Percentiles rank a stretch among this genome's conserved stretches.
These are phyloP conservation scores for Chaitophorus viminalis DNA, from an alignment of 2,888 invertebrate genomes.

Conservation along the genomic window DNA sequence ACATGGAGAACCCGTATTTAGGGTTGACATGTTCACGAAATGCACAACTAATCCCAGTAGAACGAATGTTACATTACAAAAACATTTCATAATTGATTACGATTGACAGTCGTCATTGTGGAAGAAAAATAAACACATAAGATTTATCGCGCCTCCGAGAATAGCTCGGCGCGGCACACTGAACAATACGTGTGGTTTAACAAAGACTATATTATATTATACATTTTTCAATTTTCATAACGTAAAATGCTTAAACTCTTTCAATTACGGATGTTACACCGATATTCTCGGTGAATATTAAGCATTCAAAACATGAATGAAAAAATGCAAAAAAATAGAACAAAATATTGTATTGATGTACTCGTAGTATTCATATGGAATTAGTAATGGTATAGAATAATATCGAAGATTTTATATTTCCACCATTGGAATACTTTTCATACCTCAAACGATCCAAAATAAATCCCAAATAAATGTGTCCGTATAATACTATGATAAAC, in stretches of 20 bases:
- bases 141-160: conserved; percentile 30
- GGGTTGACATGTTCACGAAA: conserved; percentile 47
- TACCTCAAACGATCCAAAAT: too few species aligned
- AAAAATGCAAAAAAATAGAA: too few species aligned
- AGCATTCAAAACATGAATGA: too few species aligned
- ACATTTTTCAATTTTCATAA: background rate
- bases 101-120: conserved; percentile 37
- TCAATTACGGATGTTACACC: too few species aligned
- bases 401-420: background rate
- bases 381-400: too few species aligned
- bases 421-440: background rate
- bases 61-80: conserved; percentile 23
- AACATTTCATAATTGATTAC: conserved; percentile 52
- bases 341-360: background rate
- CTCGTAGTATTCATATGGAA: too few species aligned
- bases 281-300: too few species aligned
- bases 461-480: too few species aligned
- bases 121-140: conserved; percentile 34
- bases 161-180: background rate
- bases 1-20: conserved; percentile 39
- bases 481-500: too few species aligned
- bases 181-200: conserved; percentile 1
- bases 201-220: background rate
- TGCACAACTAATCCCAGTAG: conserved; percentile 37
- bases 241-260: background rate